Percentiles rank a stretch among this genome's conserved stretches.
Evolutionary conservation across 2,888 invertebrate species (phyloP).

Genomic region (Hypolimnas misippus): DNA sequence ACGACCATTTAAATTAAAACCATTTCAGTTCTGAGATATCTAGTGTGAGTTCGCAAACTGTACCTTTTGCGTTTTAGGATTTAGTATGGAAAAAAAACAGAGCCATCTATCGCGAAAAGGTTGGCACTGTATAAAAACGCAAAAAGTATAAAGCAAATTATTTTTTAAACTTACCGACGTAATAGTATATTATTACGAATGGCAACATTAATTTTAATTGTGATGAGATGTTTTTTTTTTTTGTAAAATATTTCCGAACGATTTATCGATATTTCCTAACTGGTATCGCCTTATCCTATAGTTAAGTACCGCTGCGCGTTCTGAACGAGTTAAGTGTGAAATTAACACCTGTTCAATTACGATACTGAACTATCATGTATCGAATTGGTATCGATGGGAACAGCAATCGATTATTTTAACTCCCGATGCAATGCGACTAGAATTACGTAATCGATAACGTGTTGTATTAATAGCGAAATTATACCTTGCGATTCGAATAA

Average conservation of each 20-base stretch:
- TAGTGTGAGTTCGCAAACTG: too few species aligned
- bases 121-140: too few species aligned
- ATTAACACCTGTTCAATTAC: slow-evolving; percentile 51
- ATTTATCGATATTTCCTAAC: slow-evolving; percentile 29
- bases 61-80: too few species aligned
- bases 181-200: slow-evolving; percentile 7
- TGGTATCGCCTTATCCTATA: slow-evolving; percentile 35
- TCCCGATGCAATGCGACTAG: slow-evolving; percentile 36
- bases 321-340: slow-evolving; percentile 49
- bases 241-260: too few species aligned
- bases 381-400: slow-evolving; percentile 45
- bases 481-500: slow-evolving; percentile 2
- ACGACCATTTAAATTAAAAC: too few species aligned
- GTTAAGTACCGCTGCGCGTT: slow-evolving; percentile 39
- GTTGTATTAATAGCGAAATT: too few species aligned
- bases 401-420: slow-evolving; percentile 46
- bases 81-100: too few species aligned
- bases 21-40: too few species aligned
- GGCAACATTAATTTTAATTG: slow-evolving; percentile 25
- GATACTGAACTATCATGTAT: slow-evolving; percentile 46
- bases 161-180: background rate
- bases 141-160: too few species aligned
- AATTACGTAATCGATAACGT: slow-evolving; percentile 41
- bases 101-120: too few species aligned
- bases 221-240: slow-evolving; percentile 22